Evolutionary conservation across 1,140 invertebrate genomes (phyloP).

Genomic region (Centruroides sculpturatus): DNA sequence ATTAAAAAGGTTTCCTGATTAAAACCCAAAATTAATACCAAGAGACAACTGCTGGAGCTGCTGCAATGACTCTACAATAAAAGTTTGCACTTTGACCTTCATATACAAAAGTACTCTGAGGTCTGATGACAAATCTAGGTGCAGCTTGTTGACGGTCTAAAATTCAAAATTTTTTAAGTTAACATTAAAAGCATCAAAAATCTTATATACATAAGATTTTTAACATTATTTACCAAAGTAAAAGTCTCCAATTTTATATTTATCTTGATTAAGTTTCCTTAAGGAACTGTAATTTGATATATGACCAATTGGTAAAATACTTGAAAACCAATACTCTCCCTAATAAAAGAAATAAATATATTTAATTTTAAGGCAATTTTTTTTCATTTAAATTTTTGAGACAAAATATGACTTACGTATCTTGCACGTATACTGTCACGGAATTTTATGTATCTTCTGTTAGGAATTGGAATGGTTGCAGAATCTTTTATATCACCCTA

Average conservation of each 20-base stretch:
- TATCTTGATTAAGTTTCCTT: conserved; percentile 85
- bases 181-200: no score
- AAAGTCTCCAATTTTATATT: conserved; percentile 91
- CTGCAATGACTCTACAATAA: conserved; percentile 88
- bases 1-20: neutral
- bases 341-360: conserved; percentile 1
- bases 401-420: conserved; percentile 26
- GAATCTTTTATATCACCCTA: conserved; percentile 12
- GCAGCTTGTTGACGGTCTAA: conserved; percentile 85
- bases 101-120: conserved; percentile 84
- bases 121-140: conserved; percentile 93
- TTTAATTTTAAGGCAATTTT: neutral
- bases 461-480: conserved; percentile 52
- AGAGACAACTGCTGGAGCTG: conserved; percentile 81
- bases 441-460: conserved; percentile 66
- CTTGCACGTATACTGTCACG: conserved; percentile 62
- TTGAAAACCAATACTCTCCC: conserved; percentile 71
- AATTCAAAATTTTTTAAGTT: neutral
- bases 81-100: conserved; percentile 96
- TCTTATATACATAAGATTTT: no score
- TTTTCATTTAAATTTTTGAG: neutral
- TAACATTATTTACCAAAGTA: conserved; percentile 43
- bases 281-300: conserved; percentile 94
- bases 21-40: conserved; percentile 47
- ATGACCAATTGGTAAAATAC: conserved; percentile 82